A percentile compares a stretch with the other conserved stretches of the same genome.
These are phyloP conservation scores for Macrotus californicus DNA, from an alignment of 2,113 vertebrate species.

Conservation along the genomic window DNA sequence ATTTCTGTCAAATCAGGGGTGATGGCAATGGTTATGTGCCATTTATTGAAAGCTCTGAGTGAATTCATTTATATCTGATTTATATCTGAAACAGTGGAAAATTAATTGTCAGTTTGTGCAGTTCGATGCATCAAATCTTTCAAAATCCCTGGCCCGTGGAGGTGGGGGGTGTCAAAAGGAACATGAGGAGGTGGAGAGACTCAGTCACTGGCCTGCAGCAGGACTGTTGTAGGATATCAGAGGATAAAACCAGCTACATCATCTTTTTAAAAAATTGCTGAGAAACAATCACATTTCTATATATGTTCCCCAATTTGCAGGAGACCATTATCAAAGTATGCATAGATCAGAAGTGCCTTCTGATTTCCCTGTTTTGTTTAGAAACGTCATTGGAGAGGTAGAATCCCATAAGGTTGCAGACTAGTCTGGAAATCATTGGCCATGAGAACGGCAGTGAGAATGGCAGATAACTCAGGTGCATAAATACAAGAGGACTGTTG, in stretches of 20 bases:
- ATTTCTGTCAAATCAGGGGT: background rate
- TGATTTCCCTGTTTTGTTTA: background rate
- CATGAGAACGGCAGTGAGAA: background rate
- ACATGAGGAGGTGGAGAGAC: background rate
- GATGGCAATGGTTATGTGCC: background rate
- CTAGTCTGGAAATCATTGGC: background rate
- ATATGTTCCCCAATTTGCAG: background rate
- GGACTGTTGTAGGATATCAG: background rate
- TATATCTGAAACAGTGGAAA: background rate
- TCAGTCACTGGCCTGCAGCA: background rate
- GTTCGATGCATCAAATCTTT: background rate
- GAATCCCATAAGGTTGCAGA: background rate
- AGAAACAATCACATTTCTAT: background rate
- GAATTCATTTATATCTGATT: background rate
- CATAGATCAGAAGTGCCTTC: background rate
- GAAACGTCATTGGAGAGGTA: background rate
- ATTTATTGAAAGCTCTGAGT: background rate
- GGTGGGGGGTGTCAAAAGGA: background rate
- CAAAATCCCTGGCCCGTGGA: background rate
- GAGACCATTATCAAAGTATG: background rate
- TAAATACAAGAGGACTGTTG: background rate
- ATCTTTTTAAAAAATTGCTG: background rate
- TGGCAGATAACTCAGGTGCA: background rate
- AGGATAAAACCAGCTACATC: background rate
- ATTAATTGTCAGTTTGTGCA: background rate